Base-by-base conservation (phyloP, 1,140 invertebrate genomes). In the Rhopalosiphum maidis region DNA sequence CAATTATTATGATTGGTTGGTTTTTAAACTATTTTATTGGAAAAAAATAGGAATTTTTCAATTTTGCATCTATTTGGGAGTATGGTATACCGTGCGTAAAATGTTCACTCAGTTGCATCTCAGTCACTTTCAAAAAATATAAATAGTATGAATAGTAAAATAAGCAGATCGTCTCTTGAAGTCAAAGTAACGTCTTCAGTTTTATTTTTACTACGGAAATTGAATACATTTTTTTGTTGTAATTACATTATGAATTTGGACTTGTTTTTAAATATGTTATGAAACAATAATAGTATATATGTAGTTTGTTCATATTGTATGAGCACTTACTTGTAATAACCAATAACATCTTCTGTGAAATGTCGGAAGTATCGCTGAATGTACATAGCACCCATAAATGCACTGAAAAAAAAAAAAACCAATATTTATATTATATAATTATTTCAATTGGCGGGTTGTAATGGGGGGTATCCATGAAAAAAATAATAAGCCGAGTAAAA, bases 301-400 rank as follows among this genome's bases (percentile, higher is more conserved):
- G 15, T 51, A 18, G 2, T 51, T 18, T 51, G 48, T 54, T 23
- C 21, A 68, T 18, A n/a, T n/a, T n/a, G 30, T n/a, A 48, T 6
- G 25, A 87, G 11, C 11, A 54, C 94, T 95, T 96, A 98, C 98
- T 97, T 98, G 98, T 94, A 99, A 96, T 48, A 99, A 96, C 98
- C 98, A 99, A 96, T 99, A 99, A 95, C 99, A 99, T 95, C 99
- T 96, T 94, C 99, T 96, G 96, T 99, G 99, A 96, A 99, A 99
- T 94, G 99, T 99, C 93, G 99, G 98, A 94, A 99, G 96, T 95
- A 99, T 99, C 60, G 99, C 99, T 60, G 99, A 99, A 96, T 99
- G 99, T 93, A 99, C 99, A 96, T 99, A 99, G 95, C 99, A 99
- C 54, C 99, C 99, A 95, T 99, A 99, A 95, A 99, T 99, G 95